Percentiles rank a stretch among this genome's conserved stretches.
These are phyloP conservation scores for Merodon equestris DNA, from an alignment of 2,888 invertebrate species.

Conservation along the genomic window DNA sequence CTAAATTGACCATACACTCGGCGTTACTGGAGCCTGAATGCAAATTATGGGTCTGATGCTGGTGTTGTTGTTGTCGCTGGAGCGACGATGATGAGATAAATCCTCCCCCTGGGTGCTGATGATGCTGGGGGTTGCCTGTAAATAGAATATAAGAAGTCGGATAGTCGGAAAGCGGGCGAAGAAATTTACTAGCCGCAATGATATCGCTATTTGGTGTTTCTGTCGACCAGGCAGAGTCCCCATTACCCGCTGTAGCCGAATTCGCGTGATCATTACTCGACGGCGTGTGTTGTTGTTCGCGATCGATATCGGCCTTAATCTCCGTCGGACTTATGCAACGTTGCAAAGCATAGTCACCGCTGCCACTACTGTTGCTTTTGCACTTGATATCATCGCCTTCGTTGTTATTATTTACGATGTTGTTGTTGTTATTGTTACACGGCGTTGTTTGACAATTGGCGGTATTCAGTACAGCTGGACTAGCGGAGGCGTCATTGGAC, in stretches of 20 bases:
- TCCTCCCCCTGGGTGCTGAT: conserved; percentile 7
- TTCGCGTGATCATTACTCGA: conserved; percentile 40
- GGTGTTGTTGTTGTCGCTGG: conserved; percentile 48
- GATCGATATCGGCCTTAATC: conserved; percentile 44
- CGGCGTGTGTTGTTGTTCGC: conserved; percentile 53
- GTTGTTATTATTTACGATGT: conserved; percentile 41
- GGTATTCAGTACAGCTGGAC: conserved; percentile 18
- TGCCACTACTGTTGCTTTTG: conserved; percentile 46
- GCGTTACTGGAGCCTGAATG: conserved; percentile 11
- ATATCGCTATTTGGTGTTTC: conserved; percentile 60
- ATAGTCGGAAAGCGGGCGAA: not conserved
- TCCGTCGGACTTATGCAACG: conserved; percentile 37
- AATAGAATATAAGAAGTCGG: conserved; percentile 22
- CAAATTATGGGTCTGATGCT: conserved; percentile 39
- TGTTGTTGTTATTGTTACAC: conserved; percentile 39
- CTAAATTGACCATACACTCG: conserved; percentile 55
- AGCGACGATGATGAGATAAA: conserved; percentile 48
- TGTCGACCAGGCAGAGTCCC: conserved; percentile 57
- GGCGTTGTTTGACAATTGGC: conserved; percentile 31
- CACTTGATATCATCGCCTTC: conserved; percentile 43
- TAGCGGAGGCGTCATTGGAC: conserved; percentile 11
- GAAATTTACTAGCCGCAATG: conserved; percentile 45
- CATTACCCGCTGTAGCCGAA: conserved; percentile 28
- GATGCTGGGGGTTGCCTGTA: conserved; percentile 40
- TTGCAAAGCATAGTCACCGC: conserved; percentile 19